A percentile compares a stretch with the other conserved stretches of the same genome.
phyloP scores from a whole-genome alignment of 2,797 vertebrate genomes.

The Muscicapa comitata region DNA sequence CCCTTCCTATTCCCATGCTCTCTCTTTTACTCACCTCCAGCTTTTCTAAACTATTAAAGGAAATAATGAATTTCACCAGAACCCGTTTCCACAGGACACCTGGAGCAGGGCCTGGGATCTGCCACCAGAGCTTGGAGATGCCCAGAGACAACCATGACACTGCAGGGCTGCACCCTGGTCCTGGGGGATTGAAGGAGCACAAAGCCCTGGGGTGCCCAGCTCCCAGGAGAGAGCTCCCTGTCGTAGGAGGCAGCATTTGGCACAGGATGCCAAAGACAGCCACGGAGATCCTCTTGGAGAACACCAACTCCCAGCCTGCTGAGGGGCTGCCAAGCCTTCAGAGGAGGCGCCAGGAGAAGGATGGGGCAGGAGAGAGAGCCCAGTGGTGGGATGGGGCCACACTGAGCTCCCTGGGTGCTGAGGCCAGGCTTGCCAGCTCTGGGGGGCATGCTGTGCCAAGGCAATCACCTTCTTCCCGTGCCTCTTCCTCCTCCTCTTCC shows the following conservation, averaged over 20 bases:
- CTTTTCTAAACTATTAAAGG: neutral
- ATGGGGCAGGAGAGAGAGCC: neutral
- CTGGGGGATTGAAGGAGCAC: neutral
- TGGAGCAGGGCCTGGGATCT: neutral
- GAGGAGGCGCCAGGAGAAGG: fast-evolving
- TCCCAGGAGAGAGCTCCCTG: neutral
- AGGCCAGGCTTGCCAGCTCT: neutral
- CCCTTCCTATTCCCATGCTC: neutral
- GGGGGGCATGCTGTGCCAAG: fast-evolving
- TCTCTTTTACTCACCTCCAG: neutral
- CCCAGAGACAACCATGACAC: neutral
- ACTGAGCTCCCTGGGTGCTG: neutral
- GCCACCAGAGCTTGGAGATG: neutral
- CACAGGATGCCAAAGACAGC: neutral
- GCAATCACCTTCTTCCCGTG: fast-evolving
- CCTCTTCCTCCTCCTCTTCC: neutral
- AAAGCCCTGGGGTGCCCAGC: neutral
- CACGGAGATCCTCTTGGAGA: neutral
- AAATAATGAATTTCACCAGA: neutral
- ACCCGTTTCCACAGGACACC: neutral
- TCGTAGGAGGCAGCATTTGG: neutral
- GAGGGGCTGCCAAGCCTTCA: neutral
- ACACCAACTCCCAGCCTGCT: fast-evolving
- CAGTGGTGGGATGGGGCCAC: fast-evolving
- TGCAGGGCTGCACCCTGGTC: too few species aligned